phyloP scores from a whole-genome alignment of 2,888 invertebrate genomes.

The Trissolcus brochymenae region DNA sequence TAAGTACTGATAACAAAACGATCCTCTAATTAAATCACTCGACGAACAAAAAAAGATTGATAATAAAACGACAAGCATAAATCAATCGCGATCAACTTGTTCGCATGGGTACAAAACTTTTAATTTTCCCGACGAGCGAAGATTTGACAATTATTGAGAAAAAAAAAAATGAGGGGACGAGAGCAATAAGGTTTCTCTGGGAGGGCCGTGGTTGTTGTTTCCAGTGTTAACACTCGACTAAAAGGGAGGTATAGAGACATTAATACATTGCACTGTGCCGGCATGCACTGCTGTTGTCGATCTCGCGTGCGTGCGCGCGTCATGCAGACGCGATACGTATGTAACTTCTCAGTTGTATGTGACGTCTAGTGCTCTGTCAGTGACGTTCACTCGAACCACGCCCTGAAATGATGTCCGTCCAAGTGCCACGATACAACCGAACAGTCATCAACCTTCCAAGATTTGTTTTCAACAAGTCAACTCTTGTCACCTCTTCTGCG shows the following conservation, averaged over 20 bases:
- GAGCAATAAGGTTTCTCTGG: conserved; percentile 48
- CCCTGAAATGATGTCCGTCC: conserved; percentile 59
- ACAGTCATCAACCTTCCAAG: conserved; percentile 67
- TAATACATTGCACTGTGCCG: conserved; percentile 59
- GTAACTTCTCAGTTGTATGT: conserved; percentile 67
- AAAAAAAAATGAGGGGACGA: conserved; percentile 1
- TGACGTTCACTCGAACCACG: conserved; percentile 75
- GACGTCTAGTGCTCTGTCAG: conserved; percentile 75
- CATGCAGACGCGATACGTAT: conserved; percentile 72
- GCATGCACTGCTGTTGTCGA: conserved; percentile 43
- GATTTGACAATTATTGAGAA: conserved; percentile 21
- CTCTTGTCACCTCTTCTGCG: too few species aligned
- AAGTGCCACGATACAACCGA: conserved; percentile 51
- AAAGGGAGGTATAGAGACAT: conserved; percentile 52
- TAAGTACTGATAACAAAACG: too few species aligned
- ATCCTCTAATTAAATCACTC: not conserved
- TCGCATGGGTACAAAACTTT: not conserved
- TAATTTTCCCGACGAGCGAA: conserved; percentile 1
- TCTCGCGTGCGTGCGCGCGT: conserved; percentile 52
- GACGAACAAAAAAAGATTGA: too few species aligned
- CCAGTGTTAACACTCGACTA: conserved; percentile 64
- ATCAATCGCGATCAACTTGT: not conserved
- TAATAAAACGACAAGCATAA: not conserved
- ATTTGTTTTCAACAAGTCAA: conserved; percentile 34
- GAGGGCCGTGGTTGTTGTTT: conserved; percentile 50